Conservation (phyloP, 2,113 vertebrate species). For the Notiomystis cincta region DNA sequence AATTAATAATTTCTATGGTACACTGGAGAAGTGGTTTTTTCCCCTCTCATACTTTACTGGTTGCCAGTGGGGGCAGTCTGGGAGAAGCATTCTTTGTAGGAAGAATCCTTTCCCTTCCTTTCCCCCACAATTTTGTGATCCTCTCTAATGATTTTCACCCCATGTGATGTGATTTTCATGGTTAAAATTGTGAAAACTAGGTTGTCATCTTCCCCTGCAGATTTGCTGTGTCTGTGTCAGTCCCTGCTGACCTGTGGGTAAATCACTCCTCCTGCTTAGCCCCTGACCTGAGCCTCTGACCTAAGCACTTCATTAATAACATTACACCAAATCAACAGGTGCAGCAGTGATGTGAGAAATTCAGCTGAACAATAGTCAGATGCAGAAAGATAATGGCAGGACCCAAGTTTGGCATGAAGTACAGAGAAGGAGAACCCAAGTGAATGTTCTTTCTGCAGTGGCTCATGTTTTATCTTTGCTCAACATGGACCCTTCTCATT, state of each 20-base stretch:
- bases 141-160: background rate
- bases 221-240: background rate
- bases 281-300: background rate
- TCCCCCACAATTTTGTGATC: background rate
- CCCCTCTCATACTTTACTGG: background rate
- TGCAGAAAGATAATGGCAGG: background rate
- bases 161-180: background rate
- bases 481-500: background rate
- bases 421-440: background rate
- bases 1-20: background rate
- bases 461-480: background rate
- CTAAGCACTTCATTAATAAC: background rate
- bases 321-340: background rate
- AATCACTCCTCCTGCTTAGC: constrained; percentile 31
- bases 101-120: background rate
- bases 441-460: background rate
- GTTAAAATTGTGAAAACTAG: background rate
- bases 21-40: background rate
- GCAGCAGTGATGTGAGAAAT: background rate
- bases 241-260: constrained; percentile 17
- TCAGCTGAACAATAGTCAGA: background rate
- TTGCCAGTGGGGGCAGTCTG: background rate
- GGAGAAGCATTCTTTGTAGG: background rate
- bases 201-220: background rate
- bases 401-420: background rate